Evolutionary conservation across 2,113 vertebrate species (phyloP), one percentile per base, ranked within the genome.

Genomic region (Ophthalmolycus amberensis): DNA sequence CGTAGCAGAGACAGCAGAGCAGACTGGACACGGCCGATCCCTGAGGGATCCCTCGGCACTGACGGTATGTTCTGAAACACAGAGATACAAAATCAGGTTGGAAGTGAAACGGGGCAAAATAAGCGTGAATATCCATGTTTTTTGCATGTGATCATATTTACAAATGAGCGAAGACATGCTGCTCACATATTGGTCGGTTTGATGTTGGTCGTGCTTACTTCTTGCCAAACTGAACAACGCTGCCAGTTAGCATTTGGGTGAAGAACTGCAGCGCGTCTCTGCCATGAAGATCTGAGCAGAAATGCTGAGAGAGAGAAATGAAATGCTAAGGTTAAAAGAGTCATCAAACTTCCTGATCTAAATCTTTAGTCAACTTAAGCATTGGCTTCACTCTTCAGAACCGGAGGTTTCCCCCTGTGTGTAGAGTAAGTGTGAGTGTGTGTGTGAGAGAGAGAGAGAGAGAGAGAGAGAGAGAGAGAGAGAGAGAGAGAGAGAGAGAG

Each of bases 1-100:
- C 97, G 0, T 99, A 99, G 88, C 96, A 99, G 37, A 99, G 92
- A 29, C 96, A 98, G 93, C 98, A 99, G 27, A 99, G 96, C 80
- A 99, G 92, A 5, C 95, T 94, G 62, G 98, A 99, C 70, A 97
- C 94, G 0, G 96, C 92, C 0, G 96, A 99, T 20, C 98, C 98
- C 87, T 99, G 98, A 0, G 98, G 97, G 88, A 99, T 94, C 64
- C 98, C 98, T 89, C 92, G 92, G 68, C 94, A 89, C 89, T 97
- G 98, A 38, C 95, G 63, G 44, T 96, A 99, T 50, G 87, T 96
- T 85, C 98, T 99, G 82, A 4, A 72, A 76, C 42, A 68, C 1
- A 62, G 0, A 81, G 9, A 9, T 5, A 3, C 14, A 68, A 63
- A 66, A 72, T 66, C 14, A 7, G 6, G 34, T 3, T 70, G 16